These are phyloP conservation scores for Anguilla marmorata DNA, from an alignment of 2,797 vertebrate species.

Conservation along the genomic window DNA sequence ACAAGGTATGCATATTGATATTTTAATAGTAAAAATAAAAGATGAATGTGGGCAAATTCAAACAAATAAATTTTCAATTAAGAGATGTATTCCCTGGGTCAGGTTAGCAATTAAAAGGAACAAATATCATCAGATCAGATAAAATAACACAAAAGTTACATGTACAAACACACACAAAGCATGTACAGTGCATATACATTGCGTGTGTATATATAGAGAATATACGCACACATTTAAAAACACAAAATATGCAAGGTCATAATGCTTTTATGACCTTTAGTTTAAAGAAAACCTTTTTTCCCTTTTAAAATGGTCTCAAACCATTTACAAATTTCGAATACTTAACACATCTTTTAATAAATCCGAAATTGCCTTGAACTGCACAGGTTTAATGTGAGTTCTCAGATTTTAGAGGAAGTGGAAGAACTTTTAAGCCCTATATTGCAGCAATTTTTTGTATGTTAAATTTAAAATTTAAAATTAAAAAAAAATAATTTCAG, in stretches of 20 bases:
- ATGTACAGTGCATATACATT: no score
- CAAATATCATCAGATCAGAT: no score
- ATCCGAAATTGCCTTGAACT: not conserved
- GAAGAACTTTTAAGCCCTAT: not conserved
- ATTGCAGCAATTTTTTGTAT: not conserved
- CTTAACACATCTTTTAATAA: not conserved
- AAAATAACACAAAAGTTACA: no score
- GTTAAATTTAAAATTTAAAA: not conserved
- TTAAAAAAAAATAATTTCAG: not conserved
- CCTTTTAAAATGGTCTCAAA: no score
- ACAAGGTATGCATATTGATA: not conserved
- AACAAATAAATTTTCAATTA: not conserved
- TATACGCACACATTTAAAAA: no score
- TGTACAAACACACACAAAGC: no score
- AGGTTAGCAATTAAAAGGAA: no score
- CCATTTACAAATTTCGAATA: not conserved
- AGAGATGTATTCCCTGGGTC: no score
- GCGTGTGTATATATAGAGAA: no score
- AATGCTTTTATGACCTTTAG: no score
- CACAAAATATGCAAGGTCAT: no score
- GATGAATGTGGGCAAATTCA: not conserved
- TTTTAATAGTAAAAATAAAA: not conserved
- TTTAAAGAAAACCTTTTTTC: no score
- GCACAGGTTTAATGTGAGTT: not conserved
- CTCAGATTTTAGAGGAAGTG: not conserved